Conservation (phyloP, 2,888 invertebrate species). For the Abrostola tripartita region DNA sequence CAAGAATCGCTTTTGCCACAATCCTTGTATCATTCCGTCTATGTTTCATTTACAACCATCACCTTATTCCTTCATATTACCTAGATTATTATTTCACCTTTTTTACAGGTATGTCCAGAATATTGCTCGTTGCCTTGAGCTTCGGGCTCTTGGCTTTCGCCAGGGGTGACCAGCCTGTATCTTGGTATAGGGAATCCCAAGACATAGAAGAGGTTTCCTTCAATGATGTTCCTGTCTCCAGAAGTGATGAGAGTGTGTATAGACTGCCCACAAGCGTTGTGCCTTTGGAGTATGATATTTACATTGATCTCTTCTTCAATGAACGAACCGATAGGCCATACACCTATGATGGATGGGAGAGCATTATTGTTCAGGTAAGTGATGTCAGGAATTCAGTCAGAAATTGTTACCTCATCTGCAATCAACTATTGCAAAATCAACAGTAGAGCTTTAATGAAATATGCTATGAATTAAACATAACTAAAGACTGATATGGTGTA, state of each 20-base stretch:
- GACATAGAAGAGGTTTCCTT: conserved; percentile 38
- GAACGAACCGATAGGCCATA: conserved; percentile 74
- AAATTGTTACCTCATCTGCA: too few relatives aligned
- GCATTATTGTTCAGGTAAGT: conserved; percentile 75
- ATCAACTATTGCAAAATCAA: neutral
- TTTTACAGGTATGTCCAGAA: conserved; percentile 69
- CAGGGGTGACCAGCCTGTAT: conserved; percentile 69
- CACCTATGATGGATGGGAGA: conserved; percentile 77
- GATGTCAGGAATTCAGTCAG: neutral
- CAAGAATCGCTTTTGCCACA: too few relatives aligned
- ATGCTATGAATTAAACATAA: too few relatives aligned
- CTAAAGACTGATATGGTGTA: too few relatives aligned
- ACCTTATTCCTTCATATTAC: too few relatives aligned
- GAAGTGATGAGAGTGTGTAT: conserved; percentile 67
- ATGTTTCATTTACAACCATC: neutral
- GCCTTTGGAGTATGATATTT: conserved; percentile 80
- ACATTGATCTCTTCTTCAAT: conserved; percentile 77
- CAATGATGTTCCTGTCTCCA: conserved; percentile 46
- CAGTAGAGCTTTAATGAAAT: neutral
- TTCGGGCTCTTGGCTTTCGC: conserved; percentile 61
- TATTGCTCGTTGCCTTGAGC: conserved; percentile 54
- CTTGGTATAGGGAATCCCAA: conserved; percentile 72
- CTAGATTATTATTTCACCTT: neutral
- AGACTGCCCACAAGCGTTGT: conserved; percentile 76
- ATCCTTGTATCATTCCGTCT: neutral